These are phyloP conservation scores for Bryconaethiops microstoma DNA, from an alignment of 2,797 vertebrate species.

Conservation along the genomic window DNA sequence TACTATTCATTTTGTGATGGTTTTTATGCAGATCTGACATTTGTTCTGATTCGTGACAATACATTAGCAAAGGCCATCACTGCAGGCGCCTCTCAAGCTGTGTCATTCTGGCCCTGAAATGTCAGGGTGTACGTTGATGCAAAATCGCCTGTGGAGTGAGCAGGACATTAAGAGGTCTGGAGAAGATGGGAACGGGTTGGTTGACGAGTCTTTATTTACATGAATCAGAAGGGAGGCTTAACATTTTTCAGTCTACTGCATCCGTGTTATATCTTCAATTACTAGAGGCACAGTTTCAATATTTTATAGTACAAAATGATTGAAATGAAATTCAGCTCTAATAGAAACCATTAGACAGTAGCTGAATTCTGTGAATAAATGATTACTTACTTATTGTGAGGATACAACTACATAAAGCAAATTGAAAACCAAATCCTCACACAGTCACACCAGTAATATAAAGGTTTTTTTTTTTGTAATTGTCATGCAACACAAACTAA, in stretches of 20 bases:
- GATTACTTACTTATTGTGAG: not conserved
- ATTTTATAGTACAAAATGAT: not conserved
- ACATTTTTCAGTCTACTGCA: not conserved
- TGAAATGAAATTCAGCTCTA: not conserved
- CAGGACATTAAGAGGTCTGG: not conserved
- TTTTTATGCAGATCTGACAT: conserved; percentile 61
- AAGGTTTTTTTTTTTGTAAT: no score
- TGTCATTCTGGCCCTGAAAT: conserved; percentile 66
- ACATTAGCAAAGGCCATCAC: conserved; percentile 62
- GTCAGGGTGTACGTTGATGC: conserved; percentile 59
- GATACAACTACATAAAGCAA: not conserved
- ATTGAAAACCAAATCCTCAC: not conserved
- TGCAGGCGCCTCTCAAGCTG: conserved; percentile 53
- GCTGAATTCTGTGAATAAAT: not conserved
- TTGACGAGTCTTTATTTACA: conserved; percentile 1
- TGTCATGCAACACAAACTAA: no score
- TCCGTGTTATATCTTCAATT: not conserved
- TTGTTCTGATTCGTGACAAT: conserved; percentile 61
- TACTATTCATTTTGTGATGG: conserved; percentile 63
- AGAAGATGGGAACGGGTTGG: not conserved
- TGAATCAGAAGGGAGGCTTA: not conserved
- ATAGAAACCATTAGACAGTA: not conserved
- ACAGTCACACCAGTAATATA: no score
- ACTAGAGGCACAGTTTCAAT: not conserved
- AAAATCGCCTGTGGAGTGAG: conserved; percentile 43